Conservation (phyloP, 2,113 vertebrate species). For the Mormoops blainvillei region DNA sequence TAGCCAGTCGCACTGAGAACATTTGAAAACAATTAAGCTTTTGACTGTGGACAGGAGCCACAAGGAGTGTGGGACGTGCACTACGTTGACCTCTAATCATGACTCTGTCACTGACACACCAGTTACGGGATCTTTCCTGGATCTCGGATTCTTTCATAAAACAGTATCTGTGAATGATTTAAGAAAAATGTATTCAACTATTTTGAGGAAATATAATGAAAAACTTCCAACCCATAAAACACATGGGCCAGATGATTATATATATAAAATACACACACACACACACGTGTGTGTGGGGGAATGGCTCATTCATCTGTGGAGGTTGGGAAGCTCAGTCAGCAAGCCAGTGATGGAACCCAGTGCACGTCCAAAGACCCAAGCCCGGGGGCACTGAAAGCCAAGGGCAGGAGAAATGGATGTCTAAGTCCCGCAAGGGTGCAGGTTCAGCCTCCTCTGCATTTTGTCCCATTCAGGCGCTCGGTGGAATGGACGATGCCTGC, state of each 20-base stretch:
- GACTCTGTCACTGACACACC: background rate
- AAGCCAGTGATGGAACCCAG: background rate
- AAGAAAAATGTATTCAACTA: background rate
- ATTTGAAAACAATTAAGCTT: constrained; percentile 28
- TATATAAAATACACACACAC: background rate
- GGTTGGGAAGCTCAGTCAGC: background rate
- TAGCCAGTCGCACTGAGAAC: constrained; percentile 18
- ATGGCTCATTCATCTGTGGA: background rate
- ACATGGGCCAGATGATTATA: background rate
- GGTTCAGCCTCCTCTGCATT: background rate
- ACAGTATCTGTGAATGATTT: background rate
- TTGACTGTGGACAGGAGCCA: background rate
- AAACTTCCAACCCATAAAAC: background rate
- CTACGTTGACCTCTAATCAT: background rate
- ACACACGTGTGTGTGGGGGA: background rate
- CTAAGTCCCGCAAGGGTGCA: background rate
- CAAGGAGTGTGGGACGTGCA: background rate
- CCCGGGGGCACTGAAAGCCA: background rate
- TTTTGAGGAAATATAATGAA: background rate
- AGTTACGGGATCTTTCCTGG: background rate
- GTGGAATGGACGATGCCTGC: too few species aligned
- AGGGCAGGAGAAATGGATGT: background rate
- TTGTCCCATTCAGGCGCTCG: background rate
- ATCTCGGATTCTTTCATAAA: background rate
- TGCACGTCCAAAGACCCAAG: background rate